phyloP scores from a whole-genome alignment of 2,113 vertebrate genomes.

The Salvator merianae region DNA sequence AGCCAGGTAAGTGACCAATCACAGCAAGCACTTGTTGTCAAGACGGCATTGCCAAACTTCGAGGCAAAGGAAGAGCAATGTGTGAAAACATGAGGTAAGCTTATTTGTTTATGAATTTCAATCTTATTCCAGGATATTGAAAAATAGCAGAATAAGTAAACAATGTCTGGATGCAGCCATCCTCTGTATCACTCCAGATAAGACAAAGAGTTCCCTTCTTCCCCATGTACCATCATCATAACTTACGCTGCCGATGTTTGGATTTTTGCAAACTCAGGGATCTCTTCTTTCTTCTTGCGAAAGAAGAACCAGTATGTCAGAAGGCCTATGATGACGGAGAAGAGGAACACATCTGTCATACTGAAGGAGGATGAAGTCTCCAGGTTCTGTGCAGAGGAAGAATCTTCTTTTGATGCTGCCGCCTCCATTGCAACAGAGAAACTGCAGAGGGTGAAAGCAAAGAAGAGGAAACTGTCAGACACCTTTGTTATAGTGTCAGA shows the following conservation, averaged over 20 bases:
- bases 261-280: slow-evolving; percentile 85
- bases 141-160: too few relatives aligned
- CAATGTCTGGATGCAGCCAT: too few relatives aligned
- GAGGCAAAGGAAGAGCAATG: too few relatives aligned
- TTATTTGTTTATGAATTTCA: too few relatives aligned
- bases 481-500: background rate
- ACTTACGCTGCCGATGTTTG: slow-evolving; percentile 63
- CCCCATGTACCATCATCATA: too few relatives aligned
- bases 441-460: slow-evolving; percentile 18
- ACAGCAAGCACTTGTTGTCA: too few relatives aligned
- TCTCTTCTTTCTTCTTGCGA: slow-evolving; percentile 85
- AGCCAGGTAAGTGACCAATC: too few relatives aligned
- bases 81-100: too few relatives aligned
- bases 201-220: background rate
- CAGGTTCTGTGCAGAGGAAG: slow-evolving; percentile 48
- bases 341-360: slow-evolving; percentile 81
- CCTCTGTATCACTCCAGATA: too few relatives aligned
- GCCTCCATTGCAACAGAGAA: slow-evolving; percentile 67
- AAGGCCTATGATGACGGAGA: slow-evolving; percentile 82
- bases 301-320: slow-evolving; percentile 88
- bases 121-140: too few relatives aligned
- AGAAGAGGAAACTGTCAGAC: background rate
- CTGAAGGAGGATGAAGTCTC: slow-evolving; percentile 78
- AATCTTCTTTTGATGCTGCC: slow-evolving; percentile 57
- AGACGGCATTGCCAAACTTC: too few relatives aligned